A percentile compares a stretch with the other conserved stretches of the same genome.
Evolutionary conservation across 2,113 vertebrate species (phyloP).

Genomic region (Leucosticte australis): DNA sequence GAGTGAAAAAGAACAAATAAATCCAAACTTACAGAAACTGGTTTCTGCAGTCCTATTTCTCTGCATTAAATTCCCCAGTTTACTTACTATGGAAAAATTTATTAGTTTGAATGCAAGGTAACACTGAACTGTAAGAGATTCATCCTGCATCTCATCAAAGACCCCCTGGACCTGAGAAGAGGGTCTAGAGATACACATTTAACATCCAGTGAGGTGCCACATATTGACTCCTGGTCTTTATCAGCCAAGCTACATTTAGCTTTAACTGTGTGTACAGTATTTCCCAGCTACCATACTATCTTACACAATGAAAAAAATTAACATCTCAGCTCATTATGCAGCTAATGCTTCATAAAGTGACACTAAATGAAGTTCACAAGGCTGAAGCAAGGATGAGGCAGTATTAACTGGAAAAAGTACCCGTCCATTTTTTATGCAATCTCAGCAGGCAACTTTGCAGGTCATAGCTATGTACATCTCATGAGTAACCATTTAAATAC

Average conservation of each 20-base stretch:
- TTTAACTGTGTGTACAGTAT: not conserved
- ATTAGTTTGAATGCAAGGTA: not conserved
- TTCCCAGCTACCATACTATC: not conserved
- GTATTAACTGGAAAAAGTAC: not conserved
- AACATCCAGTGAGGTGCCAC: not conserved
- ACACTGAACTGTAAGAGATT: not conserved
- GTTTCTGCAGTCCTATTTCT: not conserved
- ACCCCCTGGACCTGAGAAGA: not conserved
- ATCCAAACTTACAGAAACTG: not conserved
- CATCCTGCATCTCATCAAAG: not conserved
- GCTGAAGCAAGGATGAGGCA: not conserved
- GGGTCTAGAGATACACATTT: not conserved
- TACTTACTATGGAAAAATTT: not conserved
- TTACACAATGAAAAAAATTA: not conserved
- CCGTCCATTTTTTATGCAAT: not conserved
- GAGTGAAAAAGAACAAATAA: not conserved
- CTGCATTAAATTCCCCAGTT: not conserved
- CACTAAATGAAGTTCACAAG: not conserved
- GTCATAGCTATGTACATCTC: not conserved
- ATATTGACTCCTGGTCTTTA: not conserved
- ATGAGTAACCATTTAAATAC: not conserved
- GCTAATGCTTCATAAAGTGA: not conserved
- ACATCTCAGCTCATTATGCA: not conserved
- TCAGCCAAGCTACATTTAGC: not conserved
- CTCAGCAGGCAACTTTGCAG: not conserved